Evolutionary conservation across 1,140 invertebrate species (phyloP).

Genomic region (Nixonia krombeini): DNA sequence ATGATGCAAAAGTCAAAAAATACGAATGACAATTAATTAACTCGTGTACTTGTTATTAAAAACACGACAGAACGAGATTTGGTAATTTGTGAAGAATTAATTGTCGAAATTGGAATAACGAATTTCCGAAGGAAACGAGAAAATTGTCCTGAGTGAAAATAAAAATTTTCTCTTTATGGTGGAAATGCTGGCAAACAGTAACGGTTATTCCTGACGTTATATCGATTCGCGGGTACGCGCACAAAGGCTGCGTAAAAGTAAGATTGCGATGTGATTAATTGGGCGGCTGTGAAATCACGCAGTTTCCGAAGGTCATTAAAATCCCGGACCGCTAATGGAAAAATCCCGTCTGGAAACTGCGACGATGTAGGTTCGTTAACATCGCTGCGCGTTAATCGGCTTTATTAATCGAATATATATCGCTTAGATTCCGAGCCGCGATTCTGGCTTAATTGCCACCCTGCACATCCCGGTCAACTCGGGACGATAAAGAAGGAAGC

Average conservation of each 20-base stretch:
- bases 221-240: too few relatives aligned
- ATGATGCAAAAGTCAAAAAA: too few relatives aligned
- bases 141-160: too few relatives aligned
- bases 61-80: too few relatives aligned
- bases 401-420: slow-evolving; percentile 49
- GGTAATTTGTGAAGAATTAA: too few relatives aligned
- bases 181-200: too few relatives aligned
- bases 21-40: too few relatives aligned
- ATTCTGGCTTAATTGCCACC: slow-evolving; percentile 45
- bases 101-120: too few relatives aligned
- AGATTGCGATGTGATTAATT: slow-evolving; percentile 46
- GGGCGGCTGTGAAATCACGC: slow-evolving; percentile 43
- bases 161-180: too few relatives aligned
- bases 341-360: slow-evolving; percentile 21
- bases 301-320: slow-evolving; percentile 46
- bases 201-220: too few relatives aligned
- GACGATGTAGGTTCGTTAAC: slow-evolving; percentile 46
- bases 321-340: slow-evolving; percentile 24
- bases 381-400: slow-evolving; percentile 46
- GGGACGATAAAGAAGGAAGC: slow-evolving; percentile 5
- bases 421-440: slow-evolving; percentile 33
- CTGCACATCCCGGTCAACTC: slow-evolving; percentile 35
- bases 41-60: too few relatives aligned
- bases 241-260: slow-evolving; percentile 35
- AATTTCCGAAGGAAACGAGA: too few relatives aligned